Evolutionary conservation across 1,140 invertebrate species (phyloP), one percentile per base, ranked within the genome.

Genomic region (Hypsibius dujardini): DNA sequence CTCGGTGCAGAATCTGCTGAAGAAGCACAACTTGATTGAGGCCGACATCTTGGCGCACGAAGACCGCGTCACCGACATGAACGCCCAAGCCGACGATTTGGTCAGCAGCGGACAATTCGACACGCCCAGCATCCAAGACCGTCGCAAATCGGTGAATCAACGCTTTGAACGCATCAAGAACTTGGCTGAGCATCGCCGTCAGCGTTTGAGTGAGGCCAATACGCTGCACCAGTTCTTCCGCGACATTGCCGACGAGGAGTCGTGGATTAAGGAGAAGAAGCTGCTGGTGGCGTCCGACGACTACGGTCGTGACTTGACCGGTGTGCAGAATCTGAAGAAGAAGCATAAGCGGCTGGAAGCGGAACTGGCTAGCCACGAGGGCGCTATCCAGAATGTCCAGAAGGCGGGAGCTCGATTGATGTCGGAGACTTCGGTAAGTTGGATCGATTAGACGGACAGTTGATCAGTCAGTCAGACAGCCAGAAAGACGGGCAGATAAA

Each of bases 221-320:
- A 98, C 93, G 3, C 84, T 98, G 75, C 95, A 98, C 81, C 95
- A 98, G 81, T 98, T 99, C 87, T 94, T 98, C 85, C 83, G 95
- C 69, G 95, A 98, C 78, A 97, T 99, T 78, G 95, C 95, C 74
- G 95, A 99, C 79, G 95, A 98, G 80, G 95, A 98, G 80, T 94
- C 91, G n/a, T 98, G 95, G 95, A 98, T 98, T 77, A 97, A 97
- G 78, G 95, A 99, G 77, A 98, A 98, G 84, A 98, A 98, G 79
- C 81, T 98, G 14, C 81, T 99, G 2, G 93, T 98, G 1, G 90
- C 91, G 2, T 96, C 92, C 1, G 95, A 97, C 78, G 96, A 98
- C 79, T 98, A 96, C 79, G 95, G 95, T 0, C 87, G 94, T 72
- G 95, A 99, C 79, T 82, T 98, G 75, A 98, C 94, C 12, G 93